These are phyloP conservation scores for Ciona savignyi DNA, from an alignment of 23 tunicate genomes.

Conservation along the genomic window DNA sequence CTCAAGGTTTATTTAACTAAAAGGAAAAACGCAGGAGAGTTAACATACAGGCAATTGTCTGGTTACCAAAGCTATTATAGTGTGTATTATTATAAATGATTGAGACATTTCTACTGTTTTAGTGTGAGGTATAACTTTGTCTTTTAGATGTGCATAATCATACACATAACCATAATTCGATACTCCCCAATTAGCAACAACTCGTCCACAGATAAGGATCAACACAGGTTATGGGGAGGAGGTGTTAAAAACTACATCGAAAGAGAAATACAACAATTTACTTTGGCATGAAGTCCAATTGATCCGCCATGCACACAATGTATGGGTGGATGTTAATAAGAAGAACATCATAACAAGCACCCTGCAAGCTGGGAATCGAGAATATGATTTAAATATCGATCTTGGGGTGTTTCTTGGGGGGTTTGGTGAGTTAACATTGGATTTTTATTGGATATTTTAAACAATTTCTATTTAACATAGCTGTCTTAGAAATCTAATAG, in stretches of 20 bases:
- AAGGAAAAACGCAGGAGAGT: too few species aligned
- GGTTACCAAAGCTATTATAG: too few species aligned
- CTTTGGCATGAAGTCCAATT: slow-evolving; percentile 61
- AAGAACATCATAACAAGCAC: slow-evolving; percentile 27
- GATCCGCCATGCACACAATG: slow-evolving; percentile 11
- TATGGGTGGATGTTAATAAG: slow-evolving; percentile 41
- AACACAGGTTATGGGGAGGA: slow-evolving; percentile 41
- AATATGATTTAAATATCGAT: slow-evolving; percentile 20
- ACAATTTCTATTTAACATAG: too few species aligned
- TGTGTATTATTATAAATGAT: too few species aligned
- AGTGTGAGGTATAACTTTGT: too few species aligned
- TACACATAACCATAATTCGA: not conserved
- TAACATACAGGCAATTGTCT: too few species aligned
- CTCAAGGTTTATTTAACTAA: too few species aligned
- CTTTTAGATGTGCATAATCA: too few species aligned
- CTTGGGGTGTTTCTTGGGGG: slow-evolving; percentile 83
- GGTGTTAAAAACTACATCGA: slow-evolving; percentile 20
- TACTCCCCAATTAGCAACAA: not conserved
- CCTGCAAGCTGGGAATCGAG: not conserved
- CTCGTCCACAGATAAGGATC: slow-evolving; percentile 27
- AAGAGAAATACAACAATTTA: slow-evolving; percentile 32
- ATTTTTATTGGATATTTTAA: too few species aligned
- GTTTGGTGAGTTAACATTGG: slow-evolving; percentile 57
- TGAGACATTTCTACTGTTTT: too few species aligned
- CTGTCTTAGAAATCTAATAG: too few species aligned